Conservation (phyloP, 2,113 vertebrate genomes). For the Eleginops maclovinus region DNA sequence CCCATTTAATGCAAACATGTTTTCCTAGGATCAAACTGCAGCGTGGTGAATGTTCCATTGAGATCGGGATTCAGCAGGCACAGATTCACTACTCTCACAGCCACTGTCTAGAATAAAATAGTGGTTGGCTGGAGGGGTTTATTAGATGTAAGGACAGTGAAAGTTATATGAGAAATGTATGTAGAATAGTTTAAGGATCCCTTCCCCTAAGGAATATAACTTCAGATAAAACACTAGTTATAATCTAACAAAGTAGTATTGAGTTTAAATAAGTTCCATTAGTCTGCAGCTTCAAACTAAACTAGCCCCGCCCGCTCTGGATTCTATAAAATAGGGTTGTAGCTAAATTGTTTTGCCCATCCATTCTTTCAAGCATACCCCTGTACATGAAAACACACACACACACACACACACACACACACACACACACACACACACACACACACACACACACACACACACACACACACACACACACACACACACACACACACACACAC, state of each 20-base stretch:
- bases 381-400: neutral
- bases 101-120: neutral
- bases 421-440: neutral
- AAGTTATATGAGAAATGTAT: neutral
- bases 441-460: neutral
- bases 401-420: no score
- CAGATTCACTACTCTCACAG: neutral
- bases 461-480: neutral
- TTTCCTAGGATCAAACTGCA: neutral
- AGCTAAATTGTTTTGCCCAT: neutral
- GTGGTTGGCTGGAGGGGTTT: neutral
- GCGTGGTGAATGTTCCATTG: neutral
- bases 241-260: neutral
- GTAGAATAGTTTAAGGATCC: neutral
- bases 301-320: neutral
- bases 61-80: neutral
- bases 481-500: slow-evolving; percentile 1
- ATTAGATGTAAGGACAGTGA: neutral
- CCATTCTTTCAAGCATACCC: neutral
- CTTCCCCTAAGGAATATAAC: neutral
- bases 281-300: neutral
- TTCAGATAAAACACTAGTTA: neutral
- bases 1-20: neutral
- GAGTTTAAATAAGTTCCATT: neutral
- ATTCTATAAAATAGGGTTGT: neutral